Percentiles rank a stretch among this genome's conserved stretches.
Conservation (phyloP, 2,888 invertebrate species). For the Hypena proboscidalis region DNA sequence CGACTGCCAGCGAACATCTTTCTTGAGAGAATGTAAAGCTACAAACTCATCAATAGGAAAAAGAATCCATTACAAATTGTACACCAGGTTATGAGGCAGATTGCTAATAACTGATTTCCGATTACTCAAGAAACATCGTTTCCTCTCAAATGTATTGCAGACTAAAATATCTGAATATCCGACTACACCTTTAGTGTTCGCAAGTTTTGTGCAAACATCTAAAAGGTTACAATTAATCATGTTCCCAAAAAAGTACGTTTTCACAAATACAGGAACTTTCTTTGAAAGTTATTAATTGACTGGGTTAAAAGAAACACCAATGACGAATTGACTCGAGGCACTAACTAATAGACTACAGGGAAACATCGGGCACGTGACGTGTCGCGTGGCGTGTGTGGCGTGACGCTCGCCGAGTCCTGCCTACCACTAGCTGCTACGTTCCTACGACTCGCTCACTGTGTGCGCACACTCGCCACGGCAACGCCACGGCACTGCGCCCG, state of each 20-base stretch:
- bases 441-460: constrained; percentile 24
- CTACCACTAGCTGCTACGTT: constrained; percentile 41
- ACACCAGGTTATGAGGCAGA: too few relatives aligned
- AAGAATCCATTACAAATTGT: too few relatives aligned
- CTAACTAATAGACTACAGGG: constrained; percentile 62
- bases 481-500: constrained; percentile 17
- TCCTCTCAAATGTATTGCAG: too few relatives aligned
- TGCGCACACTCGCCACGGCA: constrained; percentile 11
- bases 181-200: not conserved
- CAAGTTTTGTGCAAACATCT: constrained; percentile 8
- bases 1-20: too few relatives aligned
- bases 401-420: constrained; percentile 33
- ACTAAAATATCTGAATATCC: too few relatives aligned
- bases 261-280: constrained; percentile 40
- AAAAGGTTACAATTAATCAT: constrained; percentile 14
- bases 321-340: constrained; percentile 78
- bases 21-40: too few relatives aligned
- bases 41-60: not conserved
- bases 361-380: constrained; percentile 41
- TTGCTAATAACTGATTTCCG: too few relatives aligned
- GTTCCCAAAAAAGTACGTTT: constrained; percentile 23
- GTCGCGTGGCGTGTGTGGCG: constrained; percentile 16
- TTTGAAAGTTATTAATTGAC: constrained; percentile 70
- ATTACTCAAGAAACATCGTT: too few relatives aligned
- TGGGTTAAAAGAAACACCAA: constrained; percentile 70